A percentile compares a stretch with the other conserved stretches of the same genome.
Conservation (phyloP, 1,140 invertebrate genomes). For the Homarus americanus region DNA sequence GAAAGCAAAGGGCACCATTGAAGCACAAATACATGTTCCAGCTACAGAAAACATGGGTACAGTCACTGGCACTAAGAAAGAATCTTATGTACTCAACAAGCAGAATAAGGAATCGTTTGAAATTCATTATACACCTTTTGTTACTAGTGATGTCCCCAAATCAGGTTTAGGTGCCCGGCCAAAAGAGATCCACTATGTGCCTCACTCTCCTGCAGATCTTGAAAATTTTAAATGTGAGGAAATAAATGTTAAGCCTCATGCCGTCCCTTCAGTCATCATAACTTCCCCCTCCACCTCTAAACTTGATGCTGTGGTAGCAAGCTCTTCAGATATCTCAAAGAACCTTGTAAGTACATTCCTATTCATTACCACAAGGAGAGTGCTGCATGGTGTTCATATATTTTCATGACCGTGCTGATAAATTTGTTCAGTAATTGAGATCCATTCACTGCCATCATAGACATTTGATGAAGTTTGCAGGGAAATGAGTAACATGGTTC, state of each 20-base stretch:
- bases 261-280: conserved; percentile 20
- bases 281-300: conserved; percentile 28
- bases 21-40: conserved; percentile 6
- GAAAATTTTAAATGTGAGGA: conserved; percentile 12
- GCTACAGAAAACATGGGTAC: neutral
- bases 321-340: conserved; percentile 28
- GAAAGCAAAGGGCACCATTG: neutral
- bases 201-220: conserved; percentile 43
- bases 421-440: neutral
- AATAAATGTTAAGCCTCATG: neutral
- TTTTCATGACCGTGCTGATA: neutral
- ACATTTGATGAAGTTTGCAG: neutral
- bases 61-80: neutral
- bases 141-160: neutral
- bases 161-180: neutral
- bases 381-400: conserved; percentile 16
- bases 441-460: neutral
- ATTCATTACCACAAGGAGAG: conserved; percentile 18
- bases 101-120: neutral
- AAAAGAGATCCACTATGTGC: conserved; percentile 51
- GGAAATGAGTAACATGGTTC: neutral
- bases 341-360: conserved; percentile 33
- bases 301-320: conserved; percentile 32
- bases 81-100: neutral
- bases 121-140: conserved; percentile 29